Percentiles rank a stretch among this genome's conserved stretches.
phyloP scores from a whole-genome alignment of 2,888 invertebrate genomes.

The Alloscopus bannaensis region DNA sequence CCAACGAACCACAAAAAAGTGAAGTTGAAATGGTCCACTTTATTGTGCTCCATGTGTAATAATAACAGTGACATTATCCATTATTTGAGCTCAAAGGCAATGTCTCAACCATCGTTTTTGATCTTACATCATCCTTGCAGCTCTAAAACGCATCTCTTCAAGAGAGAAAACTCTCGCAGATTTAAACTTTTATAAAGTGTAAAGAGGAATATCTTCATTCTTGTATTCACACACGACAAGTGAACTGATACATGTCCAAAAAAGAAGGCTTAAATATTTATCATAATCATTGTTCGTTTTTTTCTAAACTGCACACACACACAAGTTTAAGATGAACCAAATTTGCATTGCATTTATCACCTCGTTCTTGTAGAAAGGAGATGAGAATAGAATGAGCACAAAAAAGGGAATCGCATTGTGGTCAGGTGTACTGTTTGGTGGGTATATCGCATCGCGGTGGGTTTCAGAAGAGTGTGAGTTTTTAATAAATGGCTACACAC shows the following conservation, averaged over 20 bases:
- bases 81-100: conserved; percentile 59
- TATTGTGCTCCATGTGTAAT: conserved; percentile 44
- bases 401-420: no score
- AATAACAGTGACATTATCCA: conserved; percentile 63
- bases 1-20: conserved; percentile 62
- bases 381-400: no score
- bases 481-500: no score
- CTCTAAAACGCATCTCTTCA: no score
- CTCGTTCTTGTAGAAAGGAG: no score
- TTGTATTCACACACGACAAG: conserved; percentile 55
- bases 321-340: conserved; percentile 23
- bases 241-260: conserved; percentile 65
- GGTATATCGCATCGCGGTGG: no score
- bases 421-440: no score
- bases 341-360: conserved; percentile 29
- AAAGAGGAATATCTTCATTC: conserved; percentile 57
- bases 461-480: no score
- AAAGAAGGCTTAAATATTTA: conserved; percentile 59
- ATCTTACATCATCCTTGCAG: conserved; percentile 50
- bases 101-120: conserved; percentile 48
- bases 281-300: conserved; percentile 52
- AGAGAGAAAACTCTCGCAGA: no score
- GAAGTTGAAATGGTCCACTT: conserved; percentile 62
- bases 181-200: no score
- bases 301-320: no score